Evolutionary conservation across 2,113 vertebrate genomes (phyloP), one percentile per base, ranked within the genome.

Genomic region (Notothenia coriiceps): DNA sequence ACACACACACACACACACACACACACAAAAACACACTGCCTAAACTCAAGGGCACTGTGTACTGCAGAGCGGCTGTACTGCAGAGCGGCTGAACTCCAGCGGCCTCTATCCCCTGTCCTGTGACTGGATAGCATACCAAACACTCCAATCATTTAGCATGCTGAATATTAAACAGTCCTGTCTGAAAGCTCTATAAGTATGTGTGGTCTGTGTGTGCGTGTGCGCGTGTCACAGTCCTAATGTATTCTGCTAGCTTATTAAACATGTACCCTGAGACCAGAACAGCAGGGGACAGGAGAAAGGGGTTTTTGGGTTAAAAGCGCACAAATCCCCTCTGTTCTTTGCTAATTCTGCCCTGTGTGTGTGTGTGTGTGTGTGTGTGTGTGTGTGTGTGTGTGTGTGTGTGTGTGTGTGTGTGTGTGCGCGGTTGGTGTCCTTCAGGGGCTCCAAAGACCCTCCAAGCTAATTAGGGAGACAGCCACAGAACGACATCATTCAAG

Each of bases 111-210:
- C 70, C n/a, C 52, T 77, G 79, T 84, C 78, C 83, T 72, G 74
- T 35, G 62, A 86, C 86, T 77, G 84, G 65, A 71, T 70, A 70
- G 89, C 93, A 92, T 91, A 91, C 91, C 86, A 90, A 92, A 90
- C 68, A 75, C 64, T 46, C 66, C 64, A 76, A 91, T 88, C 80
- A 68, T 83, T 91, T 82, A 79, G 81, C 71, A 80, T 78, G 72
- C 74, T 86, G 92, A 90, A 92, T 92, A 91, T 87, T 90, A 90
- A 94, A 88, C 86, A 90, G 70, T 29, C 62, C 87, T 71, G 61
- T 82, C 86, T 79, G 77, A 59, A 75, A 70, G 72, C 46, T 79
- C 33, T 64, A 0, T 64, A 33, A 65, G 50, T 59, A 33, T 46
- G 74, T 56, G 52, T 71, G 62, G 52, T 55, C 10, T 20, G 20